phyloP scores from a whole-genome alignment of 1,140 invertebrate genomes.

The Luehdorfia chinensis region DNA sequence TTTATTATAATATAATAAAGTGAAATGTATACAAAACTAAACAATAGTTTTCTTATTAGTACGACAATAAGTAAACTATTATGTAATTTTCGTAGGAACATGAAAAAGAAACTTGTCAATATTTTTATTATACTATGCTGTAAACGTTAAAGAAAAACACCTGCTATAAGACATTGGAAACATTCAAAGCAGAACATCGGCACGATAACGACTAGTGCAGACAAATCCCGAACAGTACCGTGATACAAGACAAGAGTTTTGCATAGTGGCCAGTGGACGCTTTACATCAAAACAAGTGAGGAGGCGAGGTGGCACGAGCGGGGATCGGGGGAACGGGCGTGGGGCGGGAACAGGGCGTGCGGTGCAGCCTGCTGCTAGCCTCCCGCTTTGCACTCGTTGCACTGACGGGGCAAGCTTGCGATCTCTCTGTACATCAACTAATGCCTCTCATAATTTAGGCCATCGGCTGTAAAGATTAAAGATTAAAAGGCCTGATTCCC shows the following conservation, averaged over 20 bases:
- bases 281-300: slow-evolving; percentile 73
- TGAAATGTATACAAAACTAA: too few relatives aligned
- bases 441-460: too few relatives aligned
- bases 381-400: slow-evolving; percentile 39
- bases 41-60: too few relatives aligned
- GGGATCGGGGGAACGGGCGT: slow-evolving; percentile 35
- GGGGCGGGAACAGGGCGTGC: slow-evolving; percentile 44
- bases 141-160: too few relatives aligned
- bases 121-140: too few relatives aligned
- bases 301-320: slow-evolving; percentile 31
- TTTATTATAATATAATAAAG: too few relatives aligned
- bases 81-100: too few relatives aligned
- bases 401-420: slow-evolving; percentile 22
- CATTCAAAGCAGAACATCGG: slow-evolving; percentile 5
- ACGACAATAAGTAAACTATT: too few relatives aligned
- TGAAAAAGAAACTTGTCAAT: too few relatives aligned
- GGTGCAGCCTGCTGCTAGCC: slow-evolving; percentile 44
- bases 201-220: slow-evolving; percentile 28
- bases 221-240: slow-evolving; percentile 19
- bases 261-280: slow-evolving; percentile 64
- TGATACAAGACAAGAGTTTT: slow-evolving; percentile 52
- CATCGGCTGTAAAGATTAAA: too few relatives aligned
- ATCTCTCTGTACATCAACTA: slow-evolving; percentile 15
- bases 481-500: too few relatives aligned
- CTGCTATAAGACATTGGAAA: too few relatives aligned